Evolutionary conservation across 2,797 vertebrate species (phyloP).

Genomic region (Microctenopoma lineatum): DNA sequence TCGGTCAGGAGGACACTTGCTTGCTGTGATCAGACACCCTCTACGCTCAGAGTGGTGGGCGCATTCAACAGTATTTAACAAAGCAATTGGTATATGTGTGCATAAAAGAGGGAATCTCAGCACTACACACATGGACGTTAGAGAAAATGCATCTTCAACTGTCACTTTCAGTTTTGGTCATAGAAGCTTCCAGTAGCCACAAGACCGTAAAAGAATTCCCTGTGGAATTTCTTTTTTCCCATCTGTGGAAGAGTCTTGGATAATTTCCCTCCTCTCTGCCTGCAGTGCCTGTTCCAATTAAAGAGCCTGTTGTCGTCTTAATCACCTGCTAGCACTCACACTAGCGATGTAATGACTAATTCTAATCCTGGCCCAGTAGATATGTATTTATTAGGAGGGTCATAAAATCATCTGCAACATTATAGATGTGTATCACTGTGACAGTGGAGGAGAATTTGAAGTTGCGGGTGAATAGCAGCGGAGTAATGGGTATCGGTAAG

Average conservation of each 20-base stretch:
- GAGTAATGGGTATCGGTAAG: slow-evolving; percentile 38
- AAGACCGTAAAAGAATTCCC: slow-evolving; percentile 40
- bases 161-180: slow-evolving; percentile 29
- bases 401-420: slow-evolving; percentile 26
- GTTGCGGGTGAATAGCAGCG: slow-evolving; percentile 18
- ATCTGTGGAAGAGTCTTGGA: slow-evolving; percentile 40
- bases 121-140: too few species aligned
- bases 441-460: slow-evolving; percentile 21
- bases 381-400: slow-evolving; percentile 41
- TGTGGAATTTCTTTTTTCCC: slow-evolving; percentile 5
- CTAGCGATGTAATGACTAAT: slow-evolving; percentile 46
- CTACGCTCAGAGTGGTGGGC: slow-evolving; percentile 17
- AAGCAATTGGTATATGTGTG: slow-evolving; percentile 19
- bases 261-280: slow-evolving; percentile 39
- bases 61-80: slow-evolving; percentile 49
- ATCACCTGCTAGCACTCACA: slow-evolving; percentile 45
- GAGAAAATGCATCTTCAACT: slow-evolving; percentile 37
- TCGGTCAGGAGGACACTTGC: slow-evolving; percentile 3
- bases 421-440: slow-evolving; percentile 17
- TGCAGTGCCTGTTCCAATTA: slow-evolving; percentile 57
- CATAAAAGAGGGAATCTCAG: too few species aligned
- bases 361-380: slow-evolving; percentile 51
- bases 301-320: slow-evolving; percentile 40
- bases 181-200: slow-evolving; percentile 32
- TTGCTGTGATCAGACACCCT: background rate